Evolutionary conservation across 1,140 invertebrate genomes (phyloP).

Genomic region (Schlechtendalia chinensis): DNA sequence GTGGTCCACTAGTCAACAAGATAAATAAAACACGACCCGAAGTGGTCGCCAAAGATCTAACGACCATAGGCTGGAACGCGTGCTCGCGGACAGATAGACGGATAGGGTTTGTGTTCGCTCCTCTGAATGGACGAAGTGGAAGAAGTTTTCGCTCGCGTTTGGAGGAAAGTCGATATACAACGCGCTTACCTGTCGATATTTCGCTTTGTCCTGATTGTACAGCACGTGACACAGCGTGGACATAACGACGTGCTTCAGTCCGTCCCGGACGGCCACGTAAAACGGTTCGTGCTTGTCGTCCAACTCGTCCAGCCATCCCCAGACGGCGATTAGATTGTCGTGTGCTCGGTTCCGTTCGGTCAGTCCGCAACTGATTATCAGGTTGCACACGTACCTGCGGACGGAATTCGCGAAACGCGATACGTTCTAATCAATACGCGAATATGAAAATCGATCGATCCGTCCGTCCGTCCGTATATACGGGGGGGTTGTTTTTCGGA

Average conservation of each 20-base stretch:
- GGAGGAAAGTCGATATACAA: no score
- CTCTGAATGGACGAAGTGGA: no score
- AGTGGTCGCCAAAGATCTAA: no score
- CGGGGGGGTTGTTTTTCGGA: no score
- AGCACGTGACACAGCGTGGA: background rate
- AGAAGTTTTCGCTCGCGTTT: no score
- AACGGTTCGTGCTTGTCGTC: background rate
- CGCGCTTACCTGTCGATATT: background rate
- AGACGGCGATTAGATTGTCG: background rate
- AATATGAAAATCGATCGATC: background rate
- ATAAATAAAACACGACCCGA: no score
- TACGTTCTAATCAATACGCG: no score
- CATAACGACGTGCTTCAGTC: background rate
- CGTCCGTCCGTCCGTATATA: no score
- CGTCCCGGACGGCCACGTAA: background rate
- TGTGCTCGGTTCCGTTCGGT: background rate
- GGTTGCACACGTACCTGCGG: background rate
- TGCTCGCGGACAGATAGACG: no score
- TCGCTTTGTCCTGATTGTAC: background rate
- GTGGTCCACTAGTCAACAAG: no score
- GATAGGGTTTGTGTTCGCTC: no score
- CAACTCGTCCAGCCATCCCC: background rate
- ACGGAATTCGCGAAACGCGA: background rate
- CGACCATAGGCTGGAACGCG: no score
- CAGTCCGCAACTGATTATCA: background rate